These are phyloP conservation scores for human DNA, from an alignment of 2,113 vertebrate genomes.

Conservation along the genomic window DNA sequence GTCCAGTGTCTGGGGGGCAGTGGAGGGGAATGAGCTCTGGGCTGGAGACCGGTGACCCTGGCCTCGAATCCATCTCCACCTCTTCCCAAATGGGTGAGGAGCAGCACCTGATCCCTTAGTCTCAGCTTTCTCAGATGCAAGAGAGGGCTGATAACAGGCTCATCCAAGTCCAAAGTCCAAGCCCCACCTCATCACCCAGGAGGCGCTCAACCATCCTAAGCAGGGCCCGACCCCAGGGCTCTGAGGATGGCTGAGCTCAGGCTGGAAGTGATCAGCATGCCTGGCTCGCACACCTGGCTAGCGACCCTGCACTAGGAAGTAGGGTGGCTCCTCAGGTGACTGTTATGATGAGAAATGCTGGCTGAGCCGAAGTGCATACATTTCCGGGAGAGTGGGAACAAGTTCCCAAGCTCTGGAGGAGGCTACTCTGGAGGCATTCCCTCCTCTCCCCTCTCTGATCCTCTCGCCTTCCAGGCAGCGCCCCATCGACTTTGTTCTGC, in stretches of 20 bases:
- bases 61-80: not conserved
- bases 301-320: not conserved
- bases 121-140: not conserved
- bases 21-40: not conserved
- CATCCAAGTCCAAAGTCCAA: not conserved
- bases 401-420: slow-evolving; percentile 14
- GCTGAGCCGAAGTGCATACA: rapidly evolving
- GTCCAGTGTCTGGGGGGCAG: not conserved
- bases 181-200: not conserved
- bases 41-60: not conserved
- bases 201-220: not conserved
- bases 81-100: not conserved
- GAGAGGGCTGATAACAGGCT: not conserved
- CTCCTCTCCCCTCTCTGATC: not conserved
- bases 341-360: rapidly evolving
- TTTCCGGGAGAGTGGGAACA: not conserved
- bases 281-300: not conserved
- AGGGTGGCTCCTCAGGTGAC: not conserved
- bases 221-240: not conserved
- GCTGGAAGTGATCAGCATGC: not conserved
- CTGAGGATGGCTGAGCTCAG: not conserved
- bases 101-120: not conserved
- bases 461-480: slow-evolving; percentile 44
- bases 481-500: slow-evolving; percentile 5
- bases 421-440: rapidly evolving